Evolutionary conservation across 2,113 vertebrate genomes (phyloP).

Genomic region (Ramphastos sulfuratus): DNA sequence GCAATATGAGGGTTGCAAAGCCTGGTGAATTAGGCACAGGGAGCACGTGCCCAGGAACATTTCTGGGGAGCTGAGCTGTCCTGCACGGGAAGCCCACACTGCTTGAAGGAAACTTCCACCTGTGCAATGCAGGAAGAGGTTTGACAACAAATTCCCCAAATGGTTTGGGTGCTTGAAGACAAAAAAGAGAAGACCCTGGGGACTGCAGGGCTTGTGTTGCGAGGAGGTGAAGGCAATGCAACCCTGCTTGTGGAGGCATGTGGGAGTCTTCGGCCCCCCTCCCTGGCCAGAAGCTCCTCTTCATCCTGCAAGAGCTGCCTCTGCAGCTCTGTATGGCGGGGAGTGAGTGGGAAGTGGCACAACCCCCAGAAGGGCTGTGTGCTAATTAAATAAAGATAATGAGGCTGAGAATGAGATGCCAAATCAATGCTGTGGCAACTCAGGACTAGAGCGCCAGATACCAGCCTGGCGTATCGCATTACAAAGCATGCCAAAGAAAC

Average conservation of each 20-base stretch:
- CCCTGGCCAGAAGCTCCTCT: neutral
- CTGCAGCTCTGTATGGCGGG: neutral
- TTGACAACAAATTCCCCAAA: neutral
- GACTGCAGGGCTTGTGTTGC: neutral
- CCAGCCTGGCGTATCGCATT: conserved; percentile 24
- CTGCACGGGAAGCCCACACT: fast-evolving
- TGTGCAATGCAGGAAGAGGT: fast-evolving
- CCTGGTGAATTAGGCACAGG: fast-evolving
- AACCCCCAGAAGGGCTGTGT: conserved; percentile 51
- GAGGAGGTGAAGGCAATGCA: neutral
- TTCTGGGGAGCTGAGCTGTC: neutral
- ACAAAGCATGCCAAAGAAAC: conserved; percentile 49
- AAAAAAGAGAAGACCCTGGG: neutral
- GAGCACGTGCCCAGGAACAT: neutral
- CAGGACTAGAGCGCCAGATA: conserved; percentile 37
- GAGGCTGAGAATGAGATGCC: conserved; percentile 64
- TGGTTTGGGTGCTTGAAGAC: neutral
- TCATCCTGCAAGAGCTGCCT: neutral
- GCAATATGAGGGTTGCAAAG: neutral
- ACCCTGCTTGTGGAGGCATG: neutral
- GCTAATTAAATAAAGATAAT: conserved; percentile 70
- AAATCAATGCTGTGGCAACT: conserved; percentile 67
- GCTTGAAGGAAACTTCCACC: neutral
- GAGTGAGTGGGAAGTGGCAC: conserved; percentile 39
- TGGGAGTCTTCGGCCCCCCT: neutral